Base-by-base conservation (phyloP, 2,113 vertebrate species). In the Poecile atricapillus region DNA sequence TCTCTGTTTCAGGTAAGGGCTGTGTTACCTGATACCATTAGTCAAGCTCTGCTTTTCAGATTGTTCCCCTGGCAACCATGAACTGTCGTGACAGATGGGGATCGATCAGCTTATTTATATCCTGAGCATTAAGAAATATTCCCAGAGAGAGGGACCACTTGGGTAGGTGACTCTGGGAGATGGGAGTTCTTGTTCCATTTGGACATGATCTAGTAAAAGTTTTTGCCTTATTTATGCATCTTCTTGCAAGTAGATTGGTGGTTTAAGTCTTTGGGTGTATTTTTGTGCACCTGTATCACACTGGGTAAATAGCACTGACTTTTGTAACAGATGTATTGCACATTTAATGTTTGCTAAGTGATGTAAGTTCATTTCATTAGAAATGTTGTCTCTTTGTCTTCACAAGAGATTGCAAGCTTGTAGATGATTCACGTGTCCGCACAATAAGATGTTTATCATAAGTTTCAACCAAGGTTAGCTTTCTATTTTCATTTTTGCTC, bases 301-400 rank as follows among this genome's bases (percentile, higher is more conserved):
- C 47, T 83, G 20, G 59, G 74, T 91, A 96, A 90, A 92, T 82
- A 94, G 24, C 65, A 78, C 64, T 92, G 74, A 89, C 74, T 85
- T 87, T 52, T 77, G 24, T 94, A 96, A 92, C 71, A 95, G 91
- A 79, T 62, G 44, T 55, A 44, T 84, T 93, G 50, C 78, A 41
- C 65, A 46, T 78, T 83, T 81, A 67, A 52, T 93, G 31, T 97
- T 95, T 95, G 86, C 82, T 74, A 86, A 90, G 81, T 90, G 75
- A 79, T 86, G 65, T 84, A 81, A 89, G 77, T 88, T 95, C 31
- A 70, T 84, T 70, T 65, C 3, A 14, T 82, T 94, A 73, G 76
- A 71, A 56, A 64, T 59, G 59, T 89, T 92, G 82, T 62, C 43
- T 83, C 50, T 70, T 78, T 65, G 53, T 76, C 86, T 80, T 90